phyloP scores from a whole-genome alignment of 2,888 invertebrate genomes.

The Frankliniella fusca region DNA sequence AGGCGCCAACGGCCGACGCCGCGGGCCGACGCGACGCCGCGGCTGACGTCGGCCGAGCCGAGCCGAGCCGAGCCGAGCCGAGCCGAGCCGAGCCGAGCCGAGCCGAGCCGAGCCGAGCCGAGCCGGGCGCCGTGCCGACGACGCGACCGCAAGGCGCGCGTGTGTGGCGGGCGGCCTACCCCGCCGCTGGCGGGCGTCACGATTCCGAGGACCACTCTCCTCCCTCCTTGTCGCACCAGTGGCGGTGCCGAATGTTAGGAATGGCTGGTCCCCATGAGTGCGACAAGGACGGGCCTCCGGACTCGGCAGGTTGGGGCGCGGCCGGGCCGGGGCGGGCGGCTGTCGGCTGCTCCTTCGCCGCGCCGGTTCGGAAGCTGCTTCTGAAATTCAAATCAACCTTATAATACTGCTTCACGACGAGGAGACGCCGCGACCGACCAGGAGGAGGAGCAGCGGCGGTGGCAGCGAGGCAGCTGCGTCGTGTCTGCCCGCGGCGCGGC shows the following conservation, averaged over 20 bases:
- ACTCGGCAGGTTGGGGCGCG: background rate
- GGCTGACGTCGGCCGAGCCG: background rate
- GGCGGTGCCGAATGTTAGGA: no score
- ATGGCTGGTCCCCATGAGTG: no score
- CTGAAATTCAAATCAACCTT: background rate
- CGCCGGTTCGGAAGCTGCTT: constrained; percentile 7
- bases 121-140: no score
- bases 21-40: background rate
- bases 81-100: no score
- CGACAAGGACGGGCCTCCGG: background rate
- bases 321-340: background rate
- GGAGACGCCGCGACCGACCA: background rate
- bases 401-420: background rate
- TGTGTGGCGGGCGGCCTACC: no score
- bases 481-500: background rate
- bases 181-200: no score
- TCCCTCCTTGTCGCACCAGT: no score
- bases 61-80: background rate
- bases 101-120: background rate
- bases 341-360: background rate
- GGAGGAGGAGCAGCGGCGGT: no score
- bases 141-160: no score
- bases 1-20: background rate
- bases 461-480: background rate
- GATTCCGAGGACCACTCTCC: no score